Evolutionary conservation across 1,140 invertebrate genomes (phyloP), one percentile per base, ranked within the genome.

Genomic region (Choristoneura fumiferana): DNA sequence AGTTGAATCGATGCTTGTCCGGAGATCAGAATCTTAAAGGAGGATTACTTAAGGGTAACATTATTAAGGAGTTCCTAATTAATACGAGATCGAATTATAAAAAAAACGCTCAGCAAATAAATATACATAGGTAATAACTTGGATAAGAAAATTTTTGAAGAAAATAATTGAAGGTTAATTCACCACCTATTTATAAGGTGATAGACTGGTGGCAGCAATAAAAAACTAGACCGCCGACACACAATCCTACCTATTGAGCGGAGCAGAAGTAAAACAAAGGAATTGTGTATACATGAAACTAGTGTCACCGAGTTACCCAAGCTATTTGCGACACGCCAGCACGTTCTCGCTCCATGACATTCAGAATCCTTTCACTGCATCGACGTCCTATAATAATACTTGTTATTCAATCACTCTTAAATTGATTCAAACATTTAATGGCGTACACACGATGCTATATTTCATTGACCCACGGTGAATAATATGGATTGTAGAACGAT

Each of bases 211-310:
- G 13, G 4, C 4, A 4, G 37, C 9, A n/a, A 4, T 13, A 38
- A 9, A n/a, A 9, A n/a, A 38, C 37, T 38, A 13, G 37, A 38
- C 4, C 37, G 13, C 35, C 8, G 35, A 37, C 17, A 49, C 17
- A 49, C 18, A 49, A 49, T 49, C 17, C 2, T 49, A 29, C 10
- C 43, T 49, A 49, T 49, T 18, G 17, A 49, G 22, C 29, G 43
- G 52, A 35, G n/a, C 33, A 54, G 33, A 15, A 36, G 52, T 54
- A 54, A 54, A 54, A 36, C 52, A 54, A 54, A 54, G 52, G 33
- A 54, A 35, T 33, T 53, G 49, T 53, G 22, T 53, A 15, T 54
- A 14, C 35, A 18, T 35, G 34, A 54, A 54, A 35, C 33, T 35
- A 35, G 43, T 49, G 43, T 49, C 43, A 49, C 43, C n/a, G 40